Evolutionary conservation across 1,140 invertebrate species (phyloP), one percentile per base, ranked within the genome.

Genomic region (Liolophura sinensis): DNA sequence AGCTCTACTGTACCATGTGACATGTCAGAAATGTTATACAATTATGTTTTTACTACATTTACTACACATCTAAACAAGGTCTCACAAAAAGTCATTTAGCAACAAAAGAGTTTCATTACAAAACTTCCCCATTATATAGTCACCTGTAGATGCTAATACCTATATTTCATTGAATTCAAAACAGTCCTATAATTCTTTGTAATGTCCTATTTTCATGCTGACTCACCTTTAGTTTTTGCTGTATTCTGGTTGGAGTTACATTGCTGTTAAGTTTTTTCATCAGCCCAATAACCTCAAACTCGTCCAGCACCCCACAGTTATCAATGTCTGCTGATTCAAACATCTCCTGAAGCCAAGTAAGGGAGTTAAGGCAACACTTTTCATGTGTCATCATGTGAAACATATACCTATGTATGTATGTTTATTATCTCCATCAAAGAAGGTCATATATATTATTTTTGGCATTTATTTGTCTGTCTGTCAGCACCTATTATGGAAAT

Each of bases 251-350:
- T 25, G 84, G 80, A 48, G 83, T 80, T 20, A 89, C 78, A 61
- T 86, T 83, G 57, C 73, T 80, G 73, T 88, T 89, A 20, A 90
- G 80, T 62, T 84, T 82, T 51, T 85, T 83, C 75, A 90, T 86
- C 24, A 89, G 76, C 40, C 81, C 78, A 40, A 88, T 85, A 6
- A 88, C 86, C 58, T 87, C 83, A 25, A 75, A 76, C 73, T 89
- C 87, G 67, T 87, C 85, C 22, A 89, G 73, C 54, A 81, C 73
- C n/a, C 87, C 86, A 55, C 78, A 79, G 14, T 82, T 74, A 27
- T 87, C 83, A 12, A 76, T 75, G 60, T 87, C 85, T 6, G 87
- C 86, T 52, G 84, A 75, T 65, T 86, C 78, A 74, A 90, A 90
- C 71, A 88, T 82, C 60, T 87, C 84, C 68, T 79, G 74, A 57